Base-by-base conservation (phyloP, 37 sponge, comb jelly and placozoan genomes). In the Agelas oroides region DNA sequence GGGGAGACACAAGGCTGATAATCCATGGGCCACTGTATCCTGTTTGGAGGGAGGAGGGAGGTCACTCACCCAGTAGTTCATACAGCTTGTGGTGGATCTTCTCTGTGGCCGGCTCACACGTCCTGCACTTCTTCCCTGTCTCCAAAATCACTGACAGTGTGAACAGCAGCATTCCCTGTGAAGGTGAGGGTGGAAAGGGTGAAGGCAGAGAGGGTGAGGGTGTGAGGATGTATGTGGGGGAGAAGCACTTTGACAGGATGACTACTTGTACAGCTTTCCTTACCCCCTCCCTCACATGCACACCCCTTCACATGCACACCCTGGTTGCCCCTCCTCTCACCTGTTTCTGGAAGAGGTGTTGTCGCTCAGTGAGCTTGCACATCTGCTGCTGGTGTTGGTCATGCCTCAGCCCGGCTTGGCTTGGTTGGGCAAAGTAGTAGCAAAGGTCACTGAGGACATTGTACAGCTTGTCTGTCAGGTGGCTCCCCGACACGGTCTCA, bases 271-370 rank as follows among this genome's bases (percentile, higher is more conserved):
- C 62, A 61, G 62, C 14, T 14, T 23, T 25, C n/a, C 62, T 12
- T 27, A 14, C 62, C 11, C 25, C 5, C 62, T 14, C 25, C 62
- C n/a, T 12, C 3, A 61, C 62, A 52, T 35, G 69, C 39, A 55
- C 71, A 30, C 71, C 67, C 59, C 60, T 61, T 28, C 36, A 25
- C 60, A 70, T 11, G 37, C 36, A 53, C 38, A 84, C 30, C 8
- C 3, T 8, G 8, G 6, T 12, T 46, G 3, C 46, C 6, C 8
- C 46, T 46, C 8, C 46, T 46, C 46, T 35, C 3, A 84, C 91
- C 69, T 92, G 86, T n/a, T 92, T 84, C 67, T 52, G 66, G 68
- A 88, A 92, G 38, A 92, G 86, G 53, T 69, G 53, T 75, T 92
- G 93, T 62, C 86, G 66, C 77, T 92, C 77, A 21, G 53, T 38